Base-by-base conservation (phyloP, 2,888 invertebrate genomes). In the Cantharis lateralis region DNA sequence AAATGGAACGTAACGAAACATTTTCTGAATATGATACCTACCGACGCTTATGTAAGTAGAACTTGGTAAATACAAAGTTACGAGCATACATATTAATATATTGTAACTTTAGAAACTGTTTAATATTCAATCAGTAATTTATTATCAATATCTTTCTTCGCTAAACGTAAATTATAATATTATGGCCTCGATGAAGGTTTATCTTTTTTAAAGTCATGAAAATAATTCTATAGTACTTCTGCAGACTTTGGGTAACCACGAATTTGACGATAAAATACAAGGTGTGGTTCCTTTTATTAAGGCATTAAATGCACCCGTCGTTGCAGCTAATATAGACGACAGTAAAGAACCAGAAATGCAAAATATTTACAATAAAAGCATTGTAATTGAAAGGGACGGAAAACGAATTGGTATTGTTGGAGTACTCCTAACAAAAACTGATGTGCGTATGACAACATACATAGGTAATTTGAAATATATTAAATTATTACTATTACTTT, bases 241-340 rank as follows among this genome's bases (percentile, higher is more conserved):
- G 15, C 90, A 97, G 97, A 94, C 94, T n/a, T 89, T 98, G 80
- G 97, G 97, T 18, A 98, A 98, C 85, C 97, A 98, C 87, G 97
- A 98, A 88, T 96, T 98, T 84, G 98, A 98, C 88, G 92, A 94
- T 79, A 95, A 94, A 3, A 90, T 95, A 0, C 88, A 89, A 0
- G 96, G 95, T 3, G 87, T 97, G 11, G 89, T 93, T 13, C 95
- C 95, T 0, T 96, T 95, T 83, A 88, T 97, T 10, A 88, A 93
- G 76, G 91, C 91, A 71, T 89, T 93, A 3, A 90, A 90, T 1
- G 93, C 93, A 78, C 96, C 96, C 0, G 91, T 95, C 0, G 88
- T 97, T 1, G 92, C 94, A 11, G 90, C 94, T 24, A 98, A 98
- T 86, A 90, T 97, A 72, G 91, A 95, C 82, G 89, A 94, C 0